These are phyloP conservation scores for Cepphus grylle DNA, from an alignment of 2,113 vertebrate genomes.

Conservation along the genomic window DNA sequence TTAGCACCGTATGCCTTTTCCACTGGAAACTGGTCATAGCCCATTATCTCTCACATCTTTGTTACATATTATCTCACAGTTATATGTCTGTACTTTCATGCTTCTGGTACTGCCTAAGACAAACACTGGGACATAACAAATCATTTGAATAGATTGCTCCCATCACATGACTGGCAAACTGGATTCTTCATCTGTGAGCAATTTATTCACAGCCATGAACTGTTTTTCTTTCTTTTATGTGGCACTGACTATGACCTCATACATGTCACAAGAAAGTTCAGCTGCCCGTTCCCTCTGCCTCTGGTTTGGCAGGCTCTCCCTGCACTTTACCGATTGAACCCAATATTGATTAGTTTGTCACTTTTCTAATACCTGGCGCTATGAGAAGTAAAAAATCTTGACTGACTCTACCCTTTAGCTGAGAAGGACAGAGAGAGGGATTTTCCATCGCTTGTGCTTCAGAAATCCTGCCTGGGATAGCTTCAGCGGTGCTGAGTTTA, in stretches of 20 bases:
- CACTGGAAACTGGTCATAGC: constrained; percentile 48
- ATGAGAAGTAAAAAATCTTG: background rate
- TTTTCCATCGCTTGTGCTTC: background rate
- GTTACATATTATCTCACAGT: constrained; percentile 42
- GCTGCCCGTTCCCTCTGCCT: background rate
- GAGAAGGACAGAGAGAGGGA: background rate
- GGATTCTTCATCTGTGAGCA: constrained; percentile 68
- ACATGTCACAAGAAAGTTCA: constrained; percentile 61
- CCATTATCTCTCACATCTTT: constrained; percentile 60
- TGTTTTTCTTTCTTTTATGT: constrained; percentile 68
- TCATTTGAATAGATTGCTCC: constrained; percentile 62
- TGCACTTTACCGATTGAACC: background rate
- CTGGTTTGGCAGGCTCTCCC: background rate
- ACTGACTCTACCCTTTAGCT: background rate
- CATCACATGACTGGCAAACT: constrained; percentile 60
- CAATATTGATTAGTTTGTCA: constrained; percentile 13
- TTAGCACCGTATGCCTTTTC: constrained; percentile 57
- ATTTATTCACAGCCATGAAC: constrained; percentile 65
- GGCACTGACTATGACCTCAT: constrained; percentile 51
- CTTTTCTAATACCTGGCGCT: background rate
- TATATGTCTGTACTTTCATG: constrained; percentile 56
- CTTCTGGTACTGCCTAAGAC: constrained; percentile 55
- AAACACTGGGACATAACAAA: constrained; percentile 62
- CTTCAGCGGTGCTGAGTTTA: background rate
- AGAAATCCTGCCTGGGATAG: background rate